These are phyloP conservation scores for Leptinotarsa texana DNA, from an alignment of 1,140 invertebrate genomes.

Conservation along the genomic window DNA sequence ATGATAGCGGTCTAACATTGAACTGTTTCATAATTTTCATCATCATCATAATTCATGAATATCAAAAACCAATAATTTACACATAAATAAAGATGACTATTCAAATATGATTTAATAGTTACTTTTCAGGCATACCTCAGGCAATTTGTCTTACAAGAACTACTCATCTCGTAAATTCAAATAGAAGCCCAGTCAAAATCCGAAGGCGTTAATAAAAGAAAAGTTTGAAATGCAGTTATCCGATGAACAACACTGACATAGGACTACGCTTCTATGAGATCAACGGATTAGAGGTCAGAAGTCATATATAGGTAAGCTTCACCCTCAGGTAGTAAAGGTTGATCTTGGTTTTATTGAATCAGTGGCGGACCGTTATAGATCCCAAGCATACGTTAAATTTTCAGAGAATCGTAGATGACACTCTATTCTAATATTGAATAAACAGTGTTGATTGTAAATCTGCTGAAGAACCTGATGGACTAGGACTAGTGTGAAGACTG, in stretches of 20 bases:
- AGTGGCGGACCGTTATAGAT: neutral
- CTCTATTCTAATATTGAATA: too few relatives aligned
- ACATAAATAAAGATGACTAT: too few relatives aligned
- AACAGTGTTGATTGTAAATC: too few relatives aligned
- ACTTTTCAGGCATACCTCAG: neutral
- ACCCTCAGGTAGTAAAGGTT: neutral
- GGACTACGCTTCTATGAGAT: neutral
- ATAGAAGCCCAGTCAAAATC: neutral
- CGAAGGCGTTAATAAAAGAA: neutral
- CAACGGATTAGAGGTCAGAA: neutral
- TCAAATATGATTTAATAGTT: neutral
- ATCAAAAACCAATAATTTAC: too few relatives aligned
- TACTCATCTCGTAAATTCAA: neutral
- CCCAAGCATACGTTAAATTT: too few relatives aligned
- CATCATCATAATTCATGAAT: too few relatives aligned
- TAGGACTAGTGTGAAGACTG: too few relatives aligned
- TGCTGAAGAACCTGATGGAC: too few relatives aligned
- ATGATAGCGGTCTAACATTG: too few relatives aligned
- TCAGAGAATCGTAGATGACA: too few relatives aligned
- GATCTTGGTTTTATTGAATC: conserved; percentile 3
- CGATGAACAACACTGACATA: neutral
- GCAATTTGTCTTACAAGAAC: neutral
- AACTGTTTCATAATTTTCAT: too few relatives aligned
- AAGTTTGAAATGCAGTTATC: neutral
- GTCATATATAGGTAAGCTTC: conserved; percentile 6